These are phyloP conservation scores for Acipenser transmontanus DNA, from an alignment of 2,797 vertebrate genomes.

Conservation along the genomic window DNA sequence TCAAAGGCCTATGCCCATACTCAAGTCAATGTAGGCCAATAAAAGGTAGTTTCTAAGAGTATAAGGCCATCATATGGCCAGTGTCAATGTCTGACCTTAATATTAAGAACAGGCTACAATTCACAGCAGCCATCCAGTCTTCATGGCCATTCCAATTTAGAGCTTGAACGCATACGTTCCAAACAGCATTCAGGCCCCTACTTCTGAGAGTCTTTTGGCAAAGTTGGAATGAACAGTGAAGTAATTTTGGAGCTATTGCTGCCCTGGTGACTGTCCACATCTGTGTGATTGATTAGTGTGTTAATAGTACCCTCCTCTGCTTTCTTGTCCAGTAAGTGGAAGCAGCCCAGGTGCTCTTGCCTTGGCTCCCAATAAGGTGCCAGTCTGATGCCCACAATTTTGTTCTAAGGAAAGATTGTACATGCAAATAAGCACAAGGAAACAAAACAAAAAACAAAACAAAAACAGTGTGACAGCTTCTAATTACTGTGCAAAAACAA, in stretches of 20 bases:
- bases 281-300: slow-evolving; percentile 12
- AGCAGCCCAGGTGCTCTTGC: slow-evolving; percentile 34
- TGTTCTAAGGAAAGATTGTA: slow-evolving; percentile 32
- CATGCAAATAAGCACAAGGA: slow-evolving; percentile 62
- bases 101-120: slow-evolving; percentile 2
- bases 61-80: slow-evolving; percentile 5
- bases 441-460: slow-evolving; percentile 42
- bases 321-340: slow-evolving; percentile 38
- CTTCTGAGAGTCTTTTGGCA: not conserved
- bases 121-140: slow-evolving; percentile 18
- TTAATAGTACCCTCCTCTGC: slow-evolving; percentile 34
- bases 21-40: not conserved
- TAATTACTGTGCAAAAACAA: slow-evolving; percentile 80
- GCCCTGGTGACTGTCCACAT: too few relatives aligned
- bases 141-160: not conserved
- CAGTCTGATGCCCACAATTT: too few relatives aligned
- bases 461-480: slow-evolving; percentile 69
- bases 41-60: not conserved
- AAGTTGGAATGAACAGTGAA: not conserved
- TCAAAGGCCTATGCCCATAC: not conserved
- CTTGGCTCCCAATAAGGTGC: not conserved
- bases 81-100: slow-evolving; percentile 5
- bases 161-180: not conserved
- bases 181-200: not conserved
- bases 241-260: not conserved